Evolutionary conservation across 2,797 vertebrate species (phyloP).

Genomic region (Tiaroga cobitis): DNA sequence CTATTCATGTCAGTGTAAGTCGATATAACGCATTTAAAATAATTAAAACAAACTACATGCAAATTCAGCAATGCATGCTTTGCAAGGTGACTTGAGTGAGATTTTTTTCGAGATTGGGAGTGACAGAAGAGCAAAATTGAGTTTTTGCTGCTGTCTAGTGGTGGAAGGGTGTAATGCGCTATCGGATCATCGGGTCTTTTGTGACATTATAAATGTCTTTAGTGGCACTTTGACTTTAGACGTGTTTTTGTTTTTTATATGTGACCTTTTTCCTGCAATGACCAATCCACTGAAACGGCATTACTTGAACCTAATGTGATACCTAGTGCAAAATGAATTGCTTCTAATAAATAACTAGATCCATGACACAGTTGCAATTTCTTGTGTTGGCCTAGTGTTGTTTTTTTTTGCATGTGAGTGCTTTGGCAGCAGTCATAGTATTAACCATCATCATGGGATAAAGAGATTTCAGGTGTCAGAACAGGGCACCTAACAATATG

Average conservation of each 20-base stretch:
- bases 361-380: background rate
- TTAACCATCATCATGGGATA: slow-evolving; percentile 75
- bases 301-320: background rate
- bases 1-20: background rate
- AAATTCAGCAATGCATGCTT: background rate
- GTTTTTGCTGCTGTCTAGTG: slow-evolving; percentile 5
- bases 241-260: background rate
- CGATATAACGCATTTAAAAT: background rate
- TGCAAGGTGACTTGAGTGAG: background rate
- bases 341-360: background rate
- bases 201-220: background rate
- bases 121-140: background rate
- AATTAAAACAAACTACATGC: background rate
- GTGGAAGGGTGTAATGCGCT: background rate
- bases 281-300: background rate
- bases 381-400: background rate
- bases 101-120: background rate
- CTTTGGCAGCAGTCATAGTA: slow-evolving; percentile 75
- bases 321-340: background rate
- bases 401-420: slow-evolving; percentile 54
- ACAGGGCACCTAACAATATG: slow-evolving; percentile 62
- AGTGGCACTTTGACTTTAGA: background rate
- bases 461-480: slow-evolving; percentile 77
- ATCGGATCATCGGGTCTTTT: background rate
- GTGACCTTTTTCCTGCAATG: background rate